Percentiles rank a stretch among this genome's conserved stretches.
These are phyloP conservation scores for Larimichthys polyactis DNA, from an alignment of 2,113 vertebrate genomes.

Conservation along the genomic window DNA sequence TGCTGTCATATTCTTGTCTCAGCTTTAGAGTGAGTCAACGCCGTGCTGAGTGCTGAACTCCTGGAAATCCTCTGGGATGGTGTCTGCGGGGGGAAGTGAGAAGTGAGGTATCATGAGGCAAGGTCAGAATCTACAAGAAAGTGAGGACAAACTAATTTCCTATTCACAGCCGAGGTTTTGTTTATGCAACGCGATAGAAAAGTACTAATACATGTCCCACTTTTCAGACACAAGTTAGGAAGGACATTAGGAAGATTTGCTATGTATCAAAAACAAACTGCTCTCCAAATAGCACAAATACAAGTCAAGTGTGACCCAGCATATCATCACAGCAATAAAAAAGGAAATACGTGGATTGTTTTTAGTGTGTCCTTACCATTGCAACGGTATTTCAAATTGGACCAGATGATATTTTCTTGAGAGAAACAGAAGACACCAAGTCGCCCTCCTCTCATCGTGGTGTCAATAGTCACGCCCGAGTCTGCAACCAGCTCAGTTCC, in stretches of 20 bases:
- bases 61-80: conserved; percentile 86
- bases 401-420: conserved; percentile 99
- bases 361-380: conserved; percentile 86
- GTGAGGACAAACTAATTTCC: conserved; percentile 15
- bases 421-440: conserved; percentile 99
- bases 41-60: conserved; percentile 82
- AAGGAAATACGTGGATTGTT: not conserved
- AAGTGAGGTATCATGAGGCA: conserved; percentile 11
- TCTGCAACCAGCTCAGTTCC: conserved; percentile 96
- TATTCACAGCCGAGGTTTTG: conserved; percentile 7
- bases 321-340: not conserved
- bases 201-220: not conserved
- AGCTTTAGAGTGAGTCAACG: conserved; percentile 72
- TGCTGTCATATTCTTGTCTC: conserved; percentile 27
- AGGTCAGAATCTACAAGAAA: conserved; percentile 13
- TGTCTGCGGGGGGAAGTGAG: conserved; percentile 73
- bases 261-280: too few species aligned
- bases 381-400: conserved; percentile 98
- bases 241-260: not conserved
- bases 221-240: conserved; percentile 1
- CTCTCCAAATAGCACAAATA: not conserved
- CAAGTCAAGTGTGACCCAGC: not conserved
- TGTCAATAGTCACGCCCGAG: conserved; percentile 98
- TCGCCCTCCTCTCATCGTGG: conserved; percentile 97
- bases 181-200: conserved; percentile 22